These are phyloP conservation scores for Gymnodraco acuticeps DNA, from an alignment of 2,797 vertebrate genomes.

Conservation along the genomic window DNA sequence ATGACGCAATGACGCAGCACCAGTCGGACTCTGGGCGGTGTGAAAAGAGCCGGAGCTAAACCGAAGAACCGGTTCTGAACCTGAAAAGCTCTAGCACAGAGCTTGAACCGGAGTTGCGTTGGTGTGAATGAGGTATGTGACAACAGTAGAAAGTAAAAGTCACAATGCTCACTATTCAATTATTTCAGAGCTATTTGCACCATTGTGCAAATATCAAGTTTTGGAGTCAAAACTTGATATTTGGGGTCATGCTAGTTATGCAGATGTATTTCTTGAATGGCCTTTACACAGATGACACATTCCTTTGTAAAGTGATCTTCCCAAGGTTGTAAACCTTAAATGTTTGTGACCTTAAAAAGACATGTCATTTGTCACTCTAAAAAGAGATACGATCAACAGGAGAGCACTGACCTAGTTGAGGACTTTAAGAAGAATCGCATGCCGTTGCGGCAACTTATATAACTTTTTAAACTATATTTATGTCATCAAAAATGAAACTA, in stretches of 20 bases:
- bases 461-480: neutral
- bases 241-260: slow-evolving; percentile 5
- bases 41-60: no score
- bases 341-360: neutral
- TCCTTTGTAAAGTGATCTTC: neutral
- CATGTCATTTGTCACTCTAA: neutral
- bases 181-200: slow-evolving; percentile 29
- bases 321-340: neutral
- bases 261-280: slow-evolving; percentile 6
- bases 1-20: no score
- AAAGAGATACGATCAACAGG: neutral
- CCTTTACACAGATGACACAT: slow-evolving; percentile 25
- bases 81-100: no score
- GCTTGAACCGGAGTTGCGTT: no score
- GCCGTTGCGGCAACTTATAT: neutral
- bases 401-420: neutral
- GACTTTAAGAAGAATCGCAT: neutral
- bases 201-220: slow-evolving; percentile 19
- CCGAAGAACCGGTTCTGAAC: no score
- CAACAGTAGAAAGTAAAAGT: neutral
- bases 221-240: slow-evolving; percentile 31
- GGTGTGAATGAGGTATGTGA: neutral
- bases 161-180: slow-evolving; percentile 36
- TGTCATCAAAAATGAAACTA: neutral
- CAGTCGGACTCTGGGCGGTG: no score